phyloP scores from a whole-genome alignment of 2,113 vertebrate species.

The Campylomormyrus numenius region DNA sequence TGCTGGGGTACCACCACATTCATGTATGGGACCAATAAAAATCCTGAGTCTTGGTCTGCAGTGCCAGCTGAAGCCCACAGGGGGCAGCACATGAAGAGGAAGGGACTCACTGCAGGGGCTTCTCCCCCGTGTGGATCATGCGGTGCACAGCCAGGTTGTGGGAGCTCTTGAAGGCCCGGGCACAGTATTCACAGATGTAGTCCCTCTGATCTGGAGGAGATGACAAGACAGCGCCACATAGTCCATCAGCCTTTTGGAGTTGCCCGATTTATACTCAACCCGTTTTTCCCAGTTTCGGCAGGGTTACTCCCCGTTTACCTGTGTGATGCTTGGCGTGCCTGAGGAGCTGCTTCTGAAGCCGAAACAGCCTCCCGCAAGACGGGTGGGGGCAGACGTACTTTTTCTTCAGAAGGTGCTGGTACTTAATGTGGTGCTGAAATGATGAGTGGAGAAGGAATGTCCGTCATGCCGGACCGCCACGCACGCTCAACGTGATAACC shows the following conservation, averaged over 20 bases:
- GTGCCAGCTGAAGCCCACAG: neutral
- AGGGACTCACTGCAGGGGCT: conserved; percentile 86
- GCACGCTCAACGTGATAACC: neutral
- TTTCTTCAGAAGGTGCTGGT: conserved; percentile 97
- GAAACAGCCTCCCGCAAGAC: conserved; percentile 90
- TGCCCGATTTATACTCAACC: neutral
- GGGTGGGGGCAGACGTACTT: conserved; percentile 96
- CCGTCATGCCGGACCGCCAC: too few relatives aligned
- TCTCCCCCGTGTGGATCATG: conserved; percentile 98
- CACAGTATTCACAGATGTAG: conserved; percentile 97
- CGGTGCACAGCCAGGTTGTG: conserved; percentile 95
- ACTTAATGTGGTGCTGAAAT: conserved; percentile 92
- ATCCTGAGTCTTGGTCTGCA: neutral
- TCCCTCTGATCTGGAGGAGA: conserved; percentile 79
- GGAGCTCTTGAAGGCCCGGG: conserved; percentile 95
- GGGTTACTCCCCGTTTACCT: conserved; percentile 56
- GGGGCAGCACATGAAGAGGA: neutral
- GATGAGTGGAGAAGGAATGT: neutral
- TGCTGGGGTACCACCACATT: neutral
- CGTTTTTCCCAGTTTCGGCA: neutral
- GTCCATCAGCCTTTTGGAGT: neutral
- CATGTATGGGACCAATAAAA: neutral
- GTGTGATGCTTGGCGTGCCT: conserved; percentile 97
- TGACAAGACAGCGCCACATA: neutral
- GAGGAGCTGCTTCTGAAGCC: conserved; percentile 93